Evolutionary conservation across 2,797 vertebrate genomes (phyloP), one percentile per base, ranked within the genome.

Genomic region (Parauchenoglanis ngamensis): DNA sequence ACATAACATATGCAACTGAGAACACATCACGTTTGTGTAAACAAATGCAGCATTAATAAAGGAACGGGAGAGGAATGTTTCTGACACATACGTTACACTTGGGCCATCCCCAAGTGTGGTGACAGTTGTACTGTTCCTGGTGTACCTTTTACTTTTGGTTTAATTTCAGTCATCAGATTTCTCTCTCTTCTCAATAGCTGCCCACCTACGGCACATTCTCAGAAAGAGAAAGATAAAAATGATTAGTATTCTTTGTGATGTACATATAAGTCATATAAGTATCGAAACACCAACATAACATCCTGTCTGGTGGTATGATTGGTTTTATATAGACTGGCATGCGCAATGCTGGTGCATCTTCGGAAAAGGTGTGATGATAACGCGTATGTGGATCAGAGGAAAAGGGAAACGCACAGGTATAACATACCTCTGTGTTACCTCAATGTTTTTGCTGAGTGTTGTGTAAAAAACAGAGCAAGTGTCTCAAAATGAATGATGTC

Each of bases 251-350:
- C 31, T 31, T 35, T 5, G 28, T 83, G 65, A 70, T 4, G 63
- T 23, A 72, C 31, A 31, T 31, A 31, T 31, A 31, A 31, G 31
- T 31, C 4, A 0, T n/a, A 4, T 21, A 21, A 7, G 17, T 83
- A 56, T 67, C 25, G 8, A 21, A 67, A 15, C 61, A 17, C n/a
- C 2, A 49, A 31, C 25, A 54, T 23, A 28, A 23, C 40, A 73
- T 84, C 83, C 83, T 57, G 31, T 72, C 28, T 84, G 67, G 25
- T 72, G 11, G n/a, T 21, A 5, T 68, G 49, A n/a, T 13, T 67
- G 10, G 23, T 6, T 81, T 28, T 65, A 15, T 56, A 17, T 15
- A 17, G 54, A 8, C 31, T 28, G n/a, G 15, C 15, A 8, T 54
- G 49, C 28, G 28, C 19, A 12, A 31, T 31, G 31, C 31, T 31